Conservation (phyloP, 2,113 vertebrate genomes). For the Crotalus helleri region DNA sequence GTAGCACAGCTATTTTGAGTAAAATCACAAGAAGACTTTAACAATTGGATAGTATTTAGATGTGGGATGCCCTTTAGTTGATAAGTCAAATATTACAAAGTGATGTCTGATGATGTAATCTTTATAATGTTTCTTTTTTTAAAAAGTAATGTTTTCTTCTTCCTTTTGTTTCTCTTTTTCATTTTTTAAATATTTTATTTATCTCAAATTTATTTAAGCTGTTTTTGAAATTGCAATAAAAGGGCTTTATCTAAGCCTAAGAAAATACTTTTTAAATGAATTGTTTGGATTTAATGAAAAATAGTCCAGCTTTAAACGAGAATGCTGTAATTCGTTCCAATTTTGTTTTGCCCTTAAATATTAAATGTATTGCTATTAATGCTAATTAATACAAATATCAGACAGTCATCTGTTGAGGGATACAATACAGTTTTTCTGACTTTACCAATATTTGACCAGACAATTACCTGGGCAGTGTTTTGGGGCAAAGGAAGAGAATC, state of each 20-base stretch:
- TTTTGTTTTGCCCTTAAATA: neutral
- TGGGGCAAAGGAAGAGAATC: neutral
- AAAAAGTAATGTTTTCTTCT: neutral
- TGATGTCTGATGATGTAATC: neutral
- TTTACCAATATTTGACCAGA: neutral
- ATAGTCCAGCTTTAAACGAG: neutral
- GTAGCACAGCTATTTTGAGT: neutral
- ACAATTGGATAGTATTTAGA: neutral
- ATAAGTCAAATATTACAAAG: neutral
- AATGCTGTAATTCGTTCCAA: neutral
- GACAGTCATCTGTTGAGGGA: neutral
- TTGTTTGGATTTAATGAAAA: neutral
- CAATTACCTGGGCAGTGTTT: neutral
- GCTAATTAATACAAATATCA: neutral
- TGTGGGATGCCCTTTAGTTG: neutral
- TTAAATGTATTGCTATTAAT: neutral
- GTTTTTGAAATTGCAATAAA: neutral
- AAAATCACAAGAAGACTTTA: neutral
- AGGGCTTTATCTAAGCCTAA: neutral
- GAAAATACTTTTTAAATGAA: neutral
- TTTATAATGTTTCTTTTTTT: neutral
- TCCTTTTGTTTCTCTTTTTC: neutral
- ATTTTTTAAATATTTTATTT: neutral
- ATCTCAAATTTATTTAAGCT: neutral
- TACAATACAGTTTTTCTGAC: neutral